Evolutionary conservation across 1,140 invertebrate genomes (phyloP), one percentile per base, ranked within the genome.

Genomic region (Pseudomyrmex concolor): DNA sequence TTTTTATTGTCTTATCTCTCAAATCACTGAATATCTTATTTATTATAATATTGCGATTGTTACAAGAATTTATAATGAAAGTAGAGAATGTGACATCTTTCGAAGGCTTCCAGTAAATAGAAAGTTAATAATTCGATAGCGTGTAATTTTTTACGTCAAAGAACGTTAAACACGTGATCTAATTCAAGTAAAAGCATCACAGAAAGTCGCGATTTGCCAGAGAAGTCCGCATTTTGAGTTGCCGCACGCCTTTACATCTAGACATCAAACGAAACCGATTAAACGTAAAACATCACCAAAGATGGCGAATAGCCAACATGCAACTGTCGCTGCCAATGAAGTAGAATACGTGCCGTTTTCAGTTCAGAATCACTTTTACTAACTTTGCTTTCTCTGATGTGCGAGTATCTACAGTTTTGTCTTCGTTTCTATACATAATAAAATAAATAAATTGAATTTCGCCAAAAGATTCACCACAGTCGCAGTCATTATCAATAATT

Each of bases 311-410:
- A 43, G 62, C 54, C 68, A 81, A 51, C 48, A 63, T 68, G 17
- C 54, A 17, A 19, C n/a, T 48, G 50, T 62, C 45, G 25, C 22
- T 64, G 78, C 63, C 68, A 50, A 60, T 50, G 48, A 71, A 48
- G 43, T 62, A 64, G 45, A 51, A 50, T 80, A 54, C 57, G 84
- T 78, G 55, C 34, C 67, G 55, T 84, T 84, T 84, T 74, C 66
- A 72, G 34, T 64, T 77, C 48, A 68, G 12, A 77, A 74, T 85
- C 54, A 60, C 64, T 80, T 83, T 87, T 83, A 83, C 70, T 50
- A 83, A 83, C 22, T 84, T 86, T 19, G 68, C 86, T 89, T 89
- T 89, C 88, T 89, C 86, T 73, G 60, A 45, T 13, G 5, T 34
- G 72, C 57, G 72, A 55, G 25, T 59, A 55, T 60, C 5, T 0